Evolutionary conservation across 2,113 vertebrate genomes (phyloP), one percentile per base, ranked within the genome.

Genomic region (Peromyscus leucopus): DNA sequence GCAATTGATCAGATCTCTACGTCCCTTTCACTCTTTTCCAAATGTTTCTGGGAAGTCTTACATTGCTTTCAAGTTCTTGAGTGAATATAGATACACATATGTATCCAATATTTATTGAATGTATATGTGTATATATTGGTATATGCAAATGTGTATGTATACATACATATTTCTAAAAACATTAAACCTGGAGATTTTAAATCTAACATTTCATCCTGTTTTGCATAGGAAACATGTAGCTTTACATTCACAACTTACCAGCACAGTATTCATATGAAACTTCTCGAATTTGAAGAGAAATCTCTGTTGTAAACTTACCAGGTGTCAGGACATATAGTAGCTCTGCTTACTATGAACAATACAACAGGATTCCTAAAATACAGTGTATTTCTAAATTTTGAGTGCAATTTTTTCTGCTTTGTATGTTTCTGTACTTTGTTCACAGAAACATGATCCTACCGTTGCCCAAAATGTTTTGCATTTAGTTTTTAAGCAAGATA

Each of bases 41-140:
- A 96, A 89, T 91, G 83, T 72, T 97, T 90, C 71, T 90, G 51
- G n/a, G 65, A 33, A 93, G 78, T 93, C 39, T 91, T 97, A 96
- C 94, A 79, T 80, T 95, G 82, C n/a, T 89, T 96, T 93, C 93
- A 67, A 22, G 21, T 84, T 33, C 7, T 89, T 95, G 46, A n/a
- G n/a, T 95, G 57, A 91, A 89, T 79, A 92, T 91, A 31, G 22
- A 90, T 72, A 96, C 75, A 74, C 33, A n/a, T 36, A 80, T 55
- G 55, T 17, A 71, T 36, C 31, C 67, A 69, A 16, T 69, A 69
- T 31, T 12, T 69, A 69, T 33, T 69, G 67, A 69, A 36, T 13
- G 28, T 28, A 67, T 33, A 19, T 51, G 3, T 31, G 48, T 79
- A 76, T 72, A n/a, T 71, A 72, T 72, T 33, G n/a, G 16, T 67